Evolutionary conservation across 1,140 invertebrate species (phyloP), one percentile per base, ranked within the genome.

Genomic region (Lepeophtheirus salmonis): DNA sequence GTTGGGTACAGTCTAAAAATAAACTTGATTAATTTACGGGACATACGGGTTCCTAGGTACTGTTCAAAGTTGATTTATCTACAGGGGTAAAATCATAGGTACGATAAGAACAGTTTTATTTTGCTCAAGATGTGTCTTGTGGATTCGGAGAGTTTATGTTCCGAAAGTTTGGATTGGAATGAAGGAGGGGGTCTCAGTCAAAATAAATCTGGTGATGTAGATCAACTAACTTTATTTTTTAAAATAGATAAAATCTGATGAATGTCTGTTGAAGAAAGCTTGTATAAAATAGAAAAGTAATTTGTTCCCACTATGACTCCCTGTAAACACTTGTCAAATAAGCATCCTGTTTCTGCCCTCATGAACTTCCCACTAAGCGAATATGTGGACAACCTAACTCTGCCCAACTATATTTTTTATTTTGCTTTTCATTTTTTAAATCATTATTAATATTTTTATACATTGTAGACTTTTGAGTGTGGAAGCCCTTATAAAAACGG

Each of bases 81-180:
- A 80, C 84, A 66, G 86, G 86, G 50, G 81, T 82, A 65, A 87
- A 94, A 77, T 86, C 89, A 0, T 95, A 90, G 89, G 86, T 83
- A n/a, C 86, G 83, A 68, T 87, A 86, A 79, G 89, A 61, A n/a
- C 60, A 61, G 23, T 61, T 61, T 57, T n/a, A 14, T 21, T 25
- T 10, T 20, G 23, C 20, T 50, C 20, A 62, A 63, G 12, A 18
- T 50, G 83, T 97, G 3, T 82, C 79, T 17, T 84, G 87, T 57
- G 91, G 90, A 1, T 89, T 96, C 80, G 92, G 91, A 16, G 90
- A 95, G 88, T 81, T 87, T 64, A 75, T 97, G 50, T 75, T 97
- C 16, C 85, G 92, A 73, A 96, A 96, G 76, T n/a, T 97, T 97
- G 92, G 92, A 92, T 30, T 97, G 92, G 92, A 83, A 82, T 65